phyloP scores from a whole-genome alignment of 2,797 vertebrate genomes.

The Bradypodion pumilum region DNA sequence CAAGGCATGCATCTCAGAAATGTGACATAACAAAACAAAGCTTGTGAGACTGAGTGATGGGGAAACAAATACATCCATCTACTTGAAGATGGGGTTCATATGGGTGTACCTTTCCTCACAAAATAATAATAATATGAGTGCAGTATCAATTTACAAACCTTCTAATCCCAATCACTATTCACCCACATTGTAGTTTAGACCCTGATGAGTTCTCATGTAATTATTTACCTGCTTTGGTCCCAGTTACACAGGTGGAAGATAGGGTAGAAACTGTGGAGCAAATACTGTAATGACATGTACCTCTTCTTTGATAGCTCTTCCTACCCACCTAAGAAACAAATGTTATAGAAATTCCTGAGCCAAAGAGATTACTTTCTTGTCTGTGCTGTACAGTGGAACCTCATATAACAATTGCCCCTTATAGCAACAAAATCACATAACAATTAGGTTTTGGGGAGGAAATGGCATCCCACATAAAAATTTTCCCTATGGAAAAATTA shows the following conservation, averaged over 20 bases:
- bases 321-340: background rate
- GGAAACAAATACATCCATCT: background rate
- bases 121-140: background rate
- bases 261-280: background rate
- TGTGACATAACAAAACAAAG: background rate
- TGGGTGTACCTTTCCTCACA: background rate
- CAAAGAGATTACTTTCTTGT: no score
- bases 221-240: no score
- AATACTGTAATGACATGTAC: background rate
- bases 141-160: background rate
- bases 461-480: no score
- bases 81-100: no score
- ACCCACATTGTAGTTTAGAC: background rate
- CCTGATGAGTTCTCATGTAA: background rate
- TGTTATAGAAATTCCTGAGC: no score
- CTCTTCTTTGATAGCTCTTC: background rate
- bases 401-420: no score
- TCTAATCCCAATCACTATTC: no score
- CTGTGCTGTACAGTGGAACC: no score
- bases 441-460: no score
- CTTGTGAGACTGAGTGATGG: background rate
- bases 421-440: no score
- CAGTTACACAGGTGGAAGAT: background rate
- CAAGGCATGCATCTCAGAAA: background rate
- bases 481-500: no score